phyloP scores from a whole-genome alignment of 1,140 invertebrate genomes.

The Saccostrea echinata region DNA sequence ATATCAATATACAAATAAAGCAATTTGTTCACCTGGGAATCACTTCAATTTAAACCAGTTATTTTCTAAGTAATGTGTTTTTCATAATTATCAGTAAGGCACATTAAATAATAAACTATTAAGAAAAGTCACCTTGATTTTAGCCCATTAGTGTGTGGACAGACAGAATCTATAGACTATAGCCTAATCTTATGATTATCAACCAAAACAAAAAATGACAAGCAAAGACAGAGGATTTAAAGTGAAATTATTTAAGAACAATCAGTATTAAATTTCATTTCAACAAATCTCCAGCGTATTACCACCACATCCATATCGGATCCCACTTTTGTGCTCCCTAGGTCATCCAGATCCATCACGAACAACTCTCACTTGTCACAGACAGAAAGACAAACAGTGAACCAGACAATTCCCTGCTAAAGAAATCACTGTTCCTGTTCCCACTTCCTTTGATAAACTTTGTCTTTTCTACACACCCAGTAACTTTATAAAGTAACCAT shows the following conservation, averaged over 20 bases:
- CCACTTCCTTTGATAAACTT: not conserved
- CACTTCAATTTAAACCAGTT: not conserved
- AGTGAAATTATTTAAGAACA: not conserved
- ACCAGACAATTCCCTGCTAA: not conserved
- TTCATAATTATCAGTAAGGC: not conserved
- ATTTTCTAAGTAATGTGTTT: not conserved
- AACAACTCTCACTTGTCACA: not conserved
- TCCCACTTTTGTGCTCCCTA: slow-evolving; percentile 10
- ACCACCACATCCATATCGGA: slow-evolving; percentile 23
- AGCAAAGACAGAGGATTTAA: not conserved
- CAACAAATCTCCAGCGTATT: not conserved
- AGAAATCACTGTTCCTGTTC: not conserved
- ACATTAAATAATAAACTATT: not conserved
- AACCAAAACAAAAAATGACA: not conserved
- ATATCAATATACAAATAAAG: no score
- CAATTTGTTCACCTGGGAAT: no score
- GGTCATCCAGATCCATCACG: slow-evolving; percentile 25
- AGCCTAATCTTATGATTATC: not conserved
- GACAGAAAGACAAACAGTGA: not conserved
- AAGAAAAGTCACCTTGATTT: not conserved
- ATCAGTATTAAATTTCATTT: slow-evolving; percentile 21
- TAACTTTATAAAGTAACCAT: not conserved
- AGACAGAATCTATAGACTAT: not conserved
- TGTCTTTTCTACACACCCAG: not conserved
- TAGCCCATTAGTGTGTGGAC: not conserved